Evolutionary conservation across 2,113 vertebrate genomes (phyloP), one percentile per base, ranked within the genome.

Genomic region (Jaculus jaculus): DNA sequence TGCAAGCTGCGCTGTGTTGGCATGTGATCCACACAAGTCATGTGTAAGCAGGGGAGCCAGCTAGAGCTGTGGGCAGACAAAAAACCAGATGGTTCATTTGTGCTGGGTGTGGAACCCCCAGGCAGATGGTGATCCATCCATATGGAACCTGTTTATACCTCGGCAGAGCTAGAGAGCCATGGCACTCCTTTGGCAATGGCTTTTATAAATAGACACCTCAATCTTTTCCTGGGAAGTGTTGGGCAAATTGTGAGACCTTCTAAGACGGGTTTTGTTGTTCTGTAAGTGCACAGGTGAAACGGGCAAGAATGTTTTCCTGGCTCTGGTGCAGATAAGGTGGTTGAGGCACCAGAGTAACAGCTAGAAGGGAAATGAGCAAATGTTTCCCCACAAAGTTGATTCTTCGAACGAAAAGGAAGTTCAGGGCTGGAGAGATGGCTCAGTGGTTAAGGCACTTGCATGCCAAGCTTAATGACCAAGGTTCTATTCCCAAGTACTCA

Each of bases 181-280:
- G 13, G 39, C n/a, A 77, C 92, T 86, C 75, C 72, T 86, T 68
- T 80, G 58, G 42, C 65, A 32, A 30, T 12, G 18, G 23, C 21
- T 89, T 91, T 77, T 58, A 26, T 85, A 78, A 91, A 90, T 24
- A 81, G 34, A 10, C 18, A 47, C 30, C n/a, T 9, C 54, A 58
- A 21, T 39, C 37, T 77, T 87, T 85, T 54, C 54, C 88, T 58
- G 88, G 54, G 47, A 87, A 95, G 28, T 42, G 39, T 58, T 58
- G 82, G 51, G n/a, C n/a, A 1, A 34, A 65, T 75, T 3, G 3
- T 1, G 7, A 39, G 66, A 18, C 12, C 17, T 75, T 34, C 11
- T 5, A 11, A 13, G 51, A 30, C 65, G n/a, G n/a, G 32, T 51
- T 10, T 61, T 84, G 24, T 9, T 23, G 42, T 26, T 93, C 42